Evolutionary conservation across 2,888 invertebrate genomes (phyloP), one percentile per base, ranked within the genome.

Genomic region (Elegia similella): DNA sequence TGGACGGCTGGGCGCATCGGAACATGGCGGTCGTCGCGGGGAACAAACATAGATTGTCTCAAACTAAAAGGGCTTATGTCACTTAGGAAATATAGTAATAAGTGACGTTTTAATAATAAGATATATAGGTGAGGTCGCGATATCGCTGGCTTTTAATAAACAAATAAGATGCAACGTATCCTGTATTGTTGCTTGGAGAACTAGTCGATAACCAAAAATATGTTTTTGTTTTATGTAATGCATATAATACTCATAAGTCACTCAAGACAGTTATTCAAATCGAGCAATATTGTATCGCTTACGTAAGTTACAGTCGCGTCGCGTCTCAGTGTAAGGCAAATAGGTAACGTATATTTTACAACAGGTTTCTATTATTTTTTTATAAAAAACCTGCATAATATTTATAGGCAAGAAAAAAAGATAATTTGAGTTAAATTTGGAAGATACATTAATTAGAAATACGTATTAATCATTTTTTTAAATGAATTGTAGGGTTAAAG

Each of bases 131-230:
- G 67, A 62, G 67, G 72, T 69, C 71, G 76, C 79, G 81, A 84
- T 86, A 87, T 84, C 82, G 76, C 81, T 67, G 70, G 77, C 75
- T 77, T 84, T 77, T 84, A 85, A 82, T 87, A 87, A 88, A 88
- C 87, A 86, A 86, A 86, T 84, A 84, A 82, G 69, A 81, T 82
- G 80, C 78, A 83, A 68, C 68, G 57, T 61, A 59, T 65, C 59
- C 63, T 62, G 56, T 52, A 38, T 38, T 12, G 38, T n/a, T n/a
- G n/a, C n/a, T n/a, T n/a, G 12, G n/a, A 10, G 12, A 38, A 12
- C 10, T 12, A 3, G n/a, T 32, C n/a, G 38, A 8, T 12, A 38
- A 2, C 2, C n/a, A n/a, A n/a, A 3, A 23, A 23, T 23, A 23
- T 23, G 5, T 38, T 38, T 38, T 38, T 8, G n/a, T 12, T 34